phyloP scores from a whole-genome alignment of 2,113 vertebrate species.

The Prinia subflava region DNA sequence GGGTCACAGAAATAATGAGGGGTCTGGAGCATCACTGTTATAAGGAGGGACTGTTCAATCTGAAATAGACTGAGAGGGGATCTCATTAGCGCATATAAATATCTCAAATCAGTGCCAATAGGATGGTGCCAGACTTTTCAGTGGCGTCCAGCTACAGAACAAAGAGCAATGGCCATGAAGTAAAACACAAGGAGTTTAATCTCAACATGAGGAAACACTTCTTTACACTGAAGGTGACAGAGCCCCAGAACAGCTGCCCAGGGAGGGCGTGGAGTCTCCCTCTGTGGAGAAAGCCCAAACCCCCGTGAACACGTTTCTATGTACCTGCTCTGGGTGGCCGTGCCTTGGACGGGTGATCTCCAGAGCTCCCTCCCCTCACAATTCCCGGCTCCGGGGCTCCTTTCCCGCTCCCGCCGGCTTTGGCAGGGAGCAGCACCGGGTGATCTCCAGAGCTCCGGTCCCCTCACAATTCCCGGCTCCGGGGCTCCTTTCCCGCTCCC shows the following conservation, averaged over 20 bases:
- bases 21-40: not conserved
- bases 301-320: accelerated
- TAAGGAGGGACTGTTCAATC: too few species aligned
- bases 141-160: not conserved
- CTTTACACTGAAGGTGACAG: not conserved
- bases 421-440: too few species aligned
- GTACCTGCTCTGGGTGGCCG: not conserved
- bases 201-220: not conserved
- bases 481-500: too few species aligned
- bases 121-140: not conserved
- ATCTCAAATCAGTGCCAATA: not conserved
- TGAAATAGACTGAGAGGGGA: not conserved
- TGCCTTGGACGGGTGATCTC: not conserved
- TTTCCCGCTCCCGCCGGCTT: too few species aligned
- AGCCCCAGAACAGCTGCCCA: not conserved
- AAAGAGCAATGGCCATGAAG: not conserved
- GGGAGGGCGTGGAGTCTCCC: not conserved
- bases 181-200: not conserved
- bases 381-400: too few species aligned
- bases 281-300: not conserved
- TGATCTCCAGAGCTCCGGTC: too few species aligned
- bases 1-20: not conserved
- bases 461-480: too few species aligned
- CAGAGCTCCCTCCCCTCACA: not conserved
- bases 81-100: too few species aligned